Conservation (phyloP, 1,140 invertebrate species). For the Apis laboriosa region DNA sequence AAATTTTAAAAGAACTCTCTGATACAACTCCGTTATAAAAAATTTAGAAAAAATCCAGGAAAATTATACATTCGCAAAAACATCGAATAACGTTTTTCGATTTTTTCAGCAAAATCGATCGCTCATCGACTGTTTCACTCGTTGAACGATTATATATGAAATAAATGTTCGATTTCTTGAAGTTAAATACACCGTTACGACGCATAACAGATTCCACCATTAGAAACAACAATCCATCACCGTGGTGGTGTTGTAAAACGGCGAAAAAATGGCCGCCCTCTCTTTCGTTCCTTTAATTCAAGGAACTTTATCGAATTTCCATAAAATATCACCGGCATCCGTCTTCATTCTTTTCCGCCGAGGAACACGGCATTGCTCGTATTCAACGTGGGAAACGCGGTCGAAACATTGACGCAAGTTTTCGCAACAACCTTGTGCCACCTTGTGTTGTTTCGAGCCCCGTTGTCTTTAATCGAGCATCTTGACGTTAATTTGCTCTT, state of each 20-base stretch:
- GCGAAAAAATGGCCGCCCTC: constrained; percentile 2
- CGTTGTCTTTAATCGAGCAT: constrained; percentile 29
- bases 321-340: constrained; percentile 40
- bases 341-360: constrained; percentile 34
- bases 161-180: constrained; percentile 28
- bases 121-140: background rate
- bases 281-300: constrained; percentile 34
- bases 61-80: no score
- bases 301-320: constrained; percentile 48
- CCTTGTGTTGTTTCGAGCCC: constrained; percentile 1
- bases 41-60: no score
- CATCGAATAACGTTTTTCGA: no score
- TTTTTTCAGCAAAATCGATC: background rate
- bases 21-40: no score
- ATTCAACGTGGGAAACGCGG: background rate
- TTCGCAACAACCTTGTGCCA: background rate
- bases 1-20: no score
- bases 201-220: constrained; percentile 29
- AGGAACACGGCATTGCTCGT: background rate
- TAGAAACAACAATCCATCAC: constrained; percentile 37
- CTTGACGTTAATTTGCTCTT: constrained; percentile 29
- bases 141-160: background rate
- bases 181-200: constrained; percentile 23
- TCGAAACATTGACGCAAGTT: background rate
- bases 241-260: background rate